A percentile compares a stretch with the other conserved stretches of the same genome.
phyloP scores from a whole-genome alignment of 1,140 invertebrate genomes.

The Brachionus calyciflorus region DNA sequence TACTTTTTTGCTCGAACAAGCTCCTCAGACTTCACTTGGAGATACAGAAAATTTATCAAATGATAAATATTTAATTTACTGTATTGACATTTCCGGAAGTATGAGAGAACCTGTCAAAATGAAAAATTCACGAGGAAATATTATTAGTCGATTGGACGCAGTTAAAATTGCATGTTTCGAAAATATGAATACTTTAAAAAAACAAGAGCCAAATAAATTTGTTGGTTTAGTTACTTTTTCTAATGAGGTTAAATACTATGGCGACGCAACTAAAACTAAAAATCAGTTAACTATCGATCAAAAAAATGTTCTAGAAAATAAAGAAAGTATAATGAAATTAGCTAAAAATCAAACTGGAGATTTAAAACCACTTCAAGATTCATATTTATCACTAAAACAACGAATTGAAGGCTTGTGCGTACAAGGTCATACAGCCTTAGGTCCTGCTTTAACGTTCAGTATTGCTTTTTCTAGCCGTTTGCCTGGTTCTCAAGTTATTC shows the following conservation, averaged over 20 bases:
- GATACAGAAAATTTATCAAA: not conserved
- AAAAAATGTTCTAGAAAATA: slow-evolving; percentile 39
- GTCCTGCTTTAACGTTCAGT: slow-evolving; percentile 54
- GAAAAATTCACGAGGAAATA: no score
- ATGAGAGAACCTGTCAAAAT: slow-evolving; percentile 50
- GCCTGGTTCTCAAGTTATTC: slow-evolving; percentile 58
- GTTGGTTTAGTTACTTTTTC: slow-evolving; percentile 53
- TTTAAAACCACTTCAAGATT: slow-evolving; percentile 49
- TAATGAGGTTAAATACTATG: slow-evolving; percentile 51
- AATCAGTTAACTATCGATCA: not conserved
- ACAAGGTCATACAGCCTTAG: slow-evolving; percentile 54
- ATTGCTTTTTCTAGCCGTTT: slow-evolving; percentile 52
- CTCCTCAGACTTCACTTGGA: slow-evolving; percentile 46
- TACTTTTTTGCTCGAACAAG: slow-evolving; percentile 52
- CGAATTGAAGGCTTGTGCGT: slow-evolving; percentile 50
- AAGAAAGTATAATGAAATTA: slow-evolving; percentile 49
- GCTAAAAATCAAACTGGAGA: slow-evolving; percentile 49
- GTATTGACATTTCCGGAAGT: slow-evolving; percentile 56
- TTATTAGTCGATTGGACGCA: slow-evolving; percentile 51
- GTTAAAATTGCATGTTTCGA: slow-evolving; percentile 53
- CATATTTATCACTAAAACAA: slow-evolving; percentile 47
- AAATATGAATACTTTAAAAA: slow-evolving; percentile 52
- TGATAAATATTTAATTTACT: slow-evolving; percentile 50
- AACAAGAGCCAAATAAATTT: slow-evolving; percentile 52
- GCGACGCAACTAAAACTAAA: slow-evolving; percentile 45